A percentile compares a stretch with the other conserved stretches of the same genome.
phyloP scores from a whole-genome alignment of 1,140 invertebrate species.

The Mylabris phalerata region DNA sequence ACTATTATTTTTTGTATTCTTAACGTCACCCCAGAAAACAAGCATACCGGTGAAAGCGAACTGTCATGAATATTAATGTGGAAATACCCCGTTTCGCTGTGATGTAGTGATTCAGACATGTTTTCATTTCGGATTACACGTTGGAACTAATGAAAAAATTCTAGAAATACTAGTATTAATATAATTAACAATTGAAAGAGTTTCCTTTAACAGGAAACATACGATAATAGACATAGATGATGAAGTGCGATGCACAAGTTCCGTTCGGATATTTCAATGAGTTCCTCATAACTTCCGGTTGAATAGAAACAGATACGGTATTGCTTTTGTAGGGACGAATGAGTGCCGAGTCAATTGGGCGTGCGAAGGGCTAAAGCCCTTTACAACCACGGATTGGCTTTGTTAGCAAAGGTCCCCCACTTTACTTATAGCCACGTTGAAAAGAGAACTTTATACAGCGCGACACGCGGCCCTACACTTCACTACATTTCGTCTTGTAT shows the following conservation, averaged over 20 bases:
- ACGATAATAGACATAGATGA: conserved; percentile 20
- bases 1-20: conserved; percentile 2
- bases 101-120: background rate
- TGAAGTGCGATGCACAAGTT: conserved; percentile 22
- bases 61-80: conserved; percentile 18
- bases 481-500: too few relatives aligned
- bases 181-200: too few relatives aligned
- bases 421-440: too few relatives aligned
- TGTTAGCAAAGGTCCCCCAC: conserved; percentile 26
- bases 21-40: conserved; percentile 5
- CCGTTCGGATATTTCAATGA: conserved; percentile 35
- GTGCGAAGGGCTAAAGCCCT: conserved; percentile 27
- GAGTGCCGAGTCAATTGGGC: conserved; percentile 36
- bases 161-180: too few relatives aligned
- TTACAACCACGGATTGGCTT: conserved; percentile 33
- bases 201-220: conserved; percentile 20
- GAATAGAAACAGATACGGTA: conserved; percentile 23
- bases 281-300: conserved; percentile 35
- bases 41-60: conserved; percentile 1
- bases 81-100: background rate
- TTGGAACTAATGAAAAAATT: too few relatives aligned
- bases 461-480: too few relatives aligned
- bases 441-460: too few relatives aligned
- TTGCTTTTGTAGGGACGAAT: conserved; percentile 23
- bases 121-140: too few relatives aligned